Evolutionary conservation across 2,113 vertebrate species (phyloP).

Genomic region (Phyllostomus discolor): DNA sequence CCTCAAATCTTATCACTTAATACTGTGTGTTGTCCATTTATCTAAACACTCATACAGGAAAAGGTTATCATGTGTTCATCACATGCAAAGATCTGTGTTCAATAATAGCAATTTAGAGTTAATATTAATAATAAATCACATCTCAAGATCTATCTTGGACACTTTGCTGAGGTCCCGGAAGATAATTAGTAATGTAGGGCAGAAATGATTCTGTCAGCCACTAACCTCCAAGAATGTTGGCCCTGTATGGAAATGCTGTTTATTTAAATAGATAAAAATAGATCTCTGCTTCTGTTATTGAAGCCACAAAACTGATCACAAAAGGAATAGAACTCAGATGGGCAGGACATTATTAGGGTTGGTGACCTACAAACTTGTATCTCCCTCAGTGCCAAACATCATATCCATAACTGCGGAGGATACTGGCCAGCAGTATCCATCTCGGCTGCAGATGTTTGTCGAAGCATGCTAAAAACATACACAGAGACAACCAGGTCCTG

Average conservation of each 20-base stretch:
- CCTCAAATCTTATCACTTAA: not conserved
- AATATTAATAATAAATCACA: not conserved
- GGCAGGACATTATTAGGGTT: rapidly evolving
- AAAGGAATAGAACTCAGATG: not conserved
- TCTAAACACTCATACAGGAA: rapidly evolving
- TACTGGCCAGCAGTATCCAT: too few relatives aligned
- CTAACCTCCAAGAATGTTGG: not conserved
- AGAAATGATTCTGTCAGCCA: not conserved
- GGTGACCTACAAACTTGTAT: not conserved
- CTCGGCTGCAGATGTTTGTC: too few relatives aligned
- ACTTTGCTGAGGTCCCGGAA: not conserved
- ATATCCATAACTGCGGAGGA: not conserved
- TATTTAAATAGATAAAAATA: not conserved
- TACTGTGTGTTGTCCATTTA: not conserved
- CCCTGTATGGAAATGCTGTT: not conserved
- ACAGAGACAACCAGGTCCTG: too few relatives aligned
- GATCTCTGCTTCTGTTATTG: not conserved
- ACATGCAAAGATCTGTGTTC: not conserved
- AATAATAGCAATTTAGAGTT: not conserved
- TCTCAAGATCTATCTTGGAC: not conserved
- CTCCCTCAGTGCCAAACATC: not conserved
- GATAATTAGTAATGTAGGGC: not conserved
- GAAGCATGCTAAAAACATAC: too few relatives aligned
- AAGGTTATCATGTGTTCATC: not conserved
- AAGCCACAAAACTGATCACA: not conserved